Evolutionary conservation across 2,797 vertebrate genomes (phyloP).

Genomic region (Saxicola maurus): DNA sequence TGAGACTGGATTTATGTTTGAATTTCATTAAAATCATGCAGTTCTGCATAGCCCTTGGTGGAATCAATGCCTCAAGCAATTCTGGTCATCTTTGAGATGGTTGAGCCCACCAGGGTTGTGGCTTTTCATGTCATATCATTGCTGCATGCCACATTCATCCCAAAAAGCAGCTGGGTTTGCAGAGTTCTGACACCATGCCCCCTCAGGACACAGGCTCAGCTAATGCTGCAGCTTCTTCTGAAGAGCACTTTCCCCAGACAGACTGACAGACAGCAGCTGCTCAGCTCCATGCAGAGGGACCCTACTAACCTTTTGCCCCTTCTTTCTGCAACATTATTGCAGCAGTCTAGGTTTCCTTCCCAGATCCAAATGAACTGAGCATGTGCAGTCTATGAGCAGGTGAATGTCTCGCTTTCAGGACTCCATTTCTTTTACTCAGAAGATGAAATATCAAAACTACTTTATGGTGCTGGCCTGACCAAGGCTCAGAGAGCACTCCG

Average conservation of each 20-base stretch:
- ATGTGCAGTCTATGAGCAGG: not conserved
- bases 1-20: not conserved
- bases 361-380: not conserved
- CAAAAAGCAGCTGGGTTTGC: not conserved
- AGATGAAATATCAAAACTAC: not conserved
- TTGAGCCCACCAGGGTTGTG: not conserved
- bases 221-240: not conserved
- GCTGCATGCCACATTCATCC: too few relatives aligned
- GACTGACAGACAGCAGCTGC: not conserved
- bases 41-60: not conserved
- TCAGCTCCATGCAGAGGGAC: accelerated
- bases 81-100: not conserved
- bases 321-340: not conserved
- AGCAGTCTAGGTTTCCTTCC: not conserved
- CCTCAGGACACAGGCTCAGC: not conserved
- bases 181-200: not conserved
- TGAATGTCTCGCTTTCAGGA: not conserved
- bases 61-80: not conserved
- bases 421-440: not conserved
- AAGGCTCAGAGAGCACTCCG: accelerated
- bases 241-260: not conserved
- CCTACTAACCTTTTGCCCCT: not conserved
- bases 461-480: not conserved
- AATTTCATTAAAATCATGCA: not conserved
- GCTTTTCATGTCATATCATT: accelerated